Conservation (phyloP, 2,888 invertebrate genomes). For the Strigamia transsilvanica region DNA sequence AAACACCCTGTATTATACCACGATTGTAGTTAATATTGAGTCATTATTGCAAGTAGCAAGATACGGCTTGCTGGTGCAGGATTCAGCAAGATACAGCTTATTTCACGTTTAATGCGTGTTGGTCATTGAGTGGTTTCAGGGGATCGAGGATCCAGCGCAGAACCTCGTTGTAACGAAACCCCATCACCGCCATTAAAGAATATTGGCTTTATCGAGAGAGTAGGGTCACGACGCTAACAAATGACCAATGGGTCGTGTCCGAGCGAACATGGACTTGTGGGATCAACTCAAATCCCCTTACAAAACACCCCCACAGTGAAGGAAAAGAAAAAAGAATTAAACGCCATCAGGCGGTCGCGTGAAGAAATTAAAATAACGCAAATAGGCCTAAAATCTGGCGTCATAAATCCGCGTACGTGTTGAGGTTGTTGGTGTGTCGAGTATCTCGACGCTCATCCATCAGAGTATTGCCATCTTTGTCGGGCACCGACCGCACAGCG, state of each 20-base stretch:
- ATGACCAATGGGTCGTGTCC: conserved; percentile 3
- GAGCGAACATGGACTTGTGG: background rate
- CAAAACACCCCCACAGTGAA: background rate
- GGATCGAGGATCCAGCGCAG: too few relatives aligned
- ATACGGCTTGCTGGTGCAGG: too few relatives aligned
- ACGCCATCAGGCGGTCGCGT: background rate
- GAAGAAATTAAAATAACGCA: background rate
- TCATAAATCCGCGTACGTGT: background rate
- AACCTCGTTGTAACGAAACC: too few relatives aligned
- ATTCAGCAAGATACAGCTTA: too few relatives aligned
- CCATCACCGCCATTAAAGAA: too few relatives aligned
- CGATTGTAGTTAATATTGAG: too few relatives aligned
- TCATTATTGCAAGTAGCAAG: too few relatives aligned
- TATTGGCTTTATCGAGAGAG: background rate
- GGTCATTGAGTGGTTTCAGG: background rate
- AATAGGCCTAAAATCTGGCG: background rate
- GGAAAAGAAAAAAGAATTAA: background rate
- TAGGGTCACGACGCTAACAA: background rate
- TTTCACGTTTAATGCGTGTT: background rate
- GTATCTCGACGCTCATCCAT: conserved; percentile 1
- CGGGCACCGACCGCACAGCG: conserved; percentile 11
- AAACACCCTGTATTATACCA: too few relatives aligned
- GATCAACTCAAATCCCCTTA: background rate
- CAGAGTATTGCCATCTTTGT: conserved; percentile 13
- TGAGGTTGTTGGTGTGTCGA: conserved; percentile 3